Evolutionary conservation across 2,888 invertebrate genomes (phyloP).

Genomic region (Arctia plantaginis): DNA sequence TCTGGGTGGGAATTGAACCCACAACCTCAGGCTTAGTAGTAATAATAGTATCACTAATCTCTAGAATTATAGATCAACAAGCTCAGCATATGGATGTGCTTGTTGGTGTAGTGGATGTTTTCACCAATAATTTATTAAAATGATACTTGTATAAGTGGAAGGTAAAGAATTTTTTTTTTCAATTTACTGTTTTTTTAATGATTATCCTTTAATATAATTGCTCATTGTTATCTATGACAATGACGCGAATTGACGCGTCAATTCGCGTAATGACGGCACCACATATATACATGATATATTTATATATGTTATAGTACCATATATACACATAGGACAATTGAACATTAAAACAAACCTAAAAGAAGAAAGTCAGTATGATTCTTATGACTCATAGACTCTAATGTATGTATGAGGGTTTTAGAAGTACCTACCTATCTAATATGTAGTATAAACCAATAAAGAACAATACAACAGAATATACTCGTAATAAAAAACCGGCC

Average conservation of each 20-base stretch:
- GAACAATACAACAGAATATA: neutral
- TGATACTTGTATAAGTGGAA: too few species aligned
- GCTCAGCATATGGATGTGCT: too few species aligned
- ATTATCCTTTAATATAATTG: neutral
- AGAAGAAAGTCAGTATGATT: neutral
- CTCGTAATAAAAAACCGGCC: too few species aligned
- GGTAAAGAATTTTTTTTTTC: neutral
- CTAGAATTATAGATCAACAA: too few species aligned
- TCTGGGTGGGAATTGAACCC: too few species aligned
- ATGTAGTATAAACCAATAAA: neutral
- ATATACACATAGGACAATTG: constrained; percentile 10
- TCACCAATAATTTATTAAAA: too few species aligned
- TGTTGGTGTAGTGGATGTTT: too few species aligned
- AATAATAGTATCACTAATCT: too few species aligned
- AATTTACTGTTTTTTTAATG: neutral
- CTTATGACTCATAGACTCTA: neutral
- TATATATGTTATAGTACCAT: neutral
- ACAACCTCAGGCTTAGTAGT: too few species aligned
- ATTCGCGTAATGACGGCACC: neutral
- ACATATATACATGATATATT: neutral
- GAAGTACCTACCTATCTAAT: too few species aligned
- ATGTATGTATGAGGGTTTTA: neutral
- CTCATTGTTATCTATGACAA: neutral
- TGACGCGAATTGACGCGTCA: too few species aligned
- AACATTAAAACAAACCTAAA: constrained; percentile 9